Percentiles rank a stretch among this genome's conserved stretches.
Conservation (phyloP, 1,140 invertebrate species). For the Cepaea nemoralis region DNA sequence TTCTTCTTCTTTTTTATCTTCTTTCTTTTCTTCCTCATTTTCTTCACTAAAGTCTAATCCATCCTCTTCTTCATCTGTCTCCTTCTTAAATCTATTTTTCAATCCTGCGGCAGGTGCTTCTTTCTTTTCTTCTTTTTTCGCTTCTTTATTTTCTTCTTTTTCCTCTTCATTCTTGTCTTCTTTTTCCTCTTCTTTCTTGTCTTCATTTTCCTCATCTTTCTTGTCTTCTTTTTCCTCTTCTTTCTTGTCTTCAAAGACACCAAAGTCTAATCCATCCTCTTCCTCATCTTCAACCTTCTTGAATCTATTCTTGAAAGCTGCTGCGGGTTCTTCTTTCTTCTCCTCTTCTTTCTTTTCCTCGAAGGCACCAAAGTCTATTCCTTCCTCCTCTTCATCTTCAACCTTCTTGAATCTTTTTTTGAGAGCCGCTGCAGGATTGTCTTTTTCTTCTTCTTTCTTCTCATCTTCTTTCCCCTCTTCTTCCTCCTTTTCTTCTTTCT, state of each 20-base stretch:
- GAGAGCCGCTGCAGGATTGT: constrained; percentile 44
- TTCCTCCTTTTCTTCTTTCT: constrained; percentile 28
- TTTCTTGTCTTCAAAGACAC: constrained; percentile 30
- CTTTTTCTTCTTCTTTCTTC: constrained; percentile 41
- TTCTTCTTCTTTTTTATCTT: constrained; percentile 39
- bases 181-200: constrained; percentile 37
- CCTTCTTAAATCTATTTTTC: constrained; percentile 39
- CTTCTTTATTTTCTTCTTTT: constrained; percentile 31
- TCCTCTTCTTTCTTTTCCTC: constrained; percentile 46
- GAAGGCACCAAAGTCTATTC: constrained; percentile 38
- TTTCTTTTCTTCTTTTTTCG: constrained; percentile 34
- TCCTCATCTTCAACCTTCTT: constrained; percentile 35
- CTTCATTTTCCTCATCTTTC: constrained; percentile 9
- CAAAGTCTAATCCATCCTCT: constrained; percentile 30
- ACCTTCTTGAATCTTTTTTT: constrained; percentile 41
- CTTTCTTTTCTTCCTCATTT: constrained; percentile 27
- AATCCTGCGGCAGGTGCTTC: constrained; percentile 36
- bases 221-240: constrained; percentile 39
- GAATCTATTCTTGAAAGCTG: constrained; percentile 36
- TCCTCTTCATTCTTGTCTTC: constrained; percentile 28
- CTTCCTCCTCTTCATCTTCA: constrained; percentile 47
- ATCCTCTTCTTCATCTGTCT: constrained; percentile 37
- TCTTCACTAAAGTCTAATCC: constrained; percentile 36
- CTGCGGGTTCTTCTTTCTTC: constrained; percentile 36
- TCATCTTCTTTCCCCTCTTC: constrained; percentile 41